These are phyloP conservation scores for Drosophila sulfurigaster DNA, from an alignment of 1,140 invertebrate genomes.

Conservation along the genomic window DNA sequence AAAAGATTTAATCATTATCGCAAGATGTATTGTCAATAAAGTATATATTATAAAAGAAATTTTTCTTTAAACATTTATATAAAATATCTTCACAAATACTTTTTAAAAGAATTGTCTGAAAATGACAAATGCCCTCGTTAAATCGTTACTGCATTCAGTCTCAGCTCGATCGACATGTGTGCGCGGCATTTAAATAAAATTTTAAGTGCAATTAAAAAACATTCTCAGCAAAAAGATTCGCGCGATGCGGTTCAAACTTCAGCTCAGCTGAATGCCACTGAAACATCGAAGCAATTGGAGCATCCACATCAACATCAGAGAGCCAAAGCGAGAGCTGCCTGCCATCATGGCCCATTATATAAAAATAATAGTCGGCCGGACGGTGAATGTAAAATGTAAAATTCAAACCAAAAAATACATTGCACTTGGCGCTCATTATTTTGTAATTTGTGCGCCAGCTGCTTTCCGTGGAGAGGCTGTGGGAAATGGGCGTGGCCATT, in stretches of 20 bases:
- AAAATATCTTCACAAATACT: too few species aligned
- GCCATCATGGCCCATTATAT: slow-evolving; percentile 66
- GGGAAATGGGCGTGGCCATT: slow-evolving; percentile 13
- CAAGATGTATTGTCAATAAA: too few species aligned
- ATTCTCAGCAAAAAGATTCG: slow-evolving; percentile 49
- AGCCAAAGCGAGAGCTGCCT: not conserved
- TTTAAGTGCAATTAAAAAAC: slow-evolving; percentile 83
- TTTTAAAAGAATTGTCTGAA: not conserved
- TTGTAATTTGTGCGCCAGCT: slow-evolving; percentile 79
- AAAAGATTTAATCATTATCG: too few species aligned
- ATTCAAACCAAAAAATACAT: slow-evolving; percentile 71
- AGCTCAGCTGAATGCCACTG: slow-evolving; percentile 7
- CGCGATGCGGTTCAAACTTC: slow-evolving; percentile 58
- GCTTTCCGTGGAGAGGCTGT: slow-evolving; percentile 10
- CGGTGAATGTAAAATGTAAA: slow-evolving; percentile 73
- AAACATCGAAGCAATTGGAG: slow-evolving; percentile 12
- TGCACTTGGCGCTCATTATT: slow-evolving; percentile 81
- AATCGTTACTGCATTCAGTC: slow-evolving; percentile 24
- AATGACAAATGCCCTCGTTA: slow-evolving; percentile 31
- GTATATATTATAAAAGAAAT: too few species aligned
- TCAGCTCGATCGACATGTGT: slow-evolving; percentile 43
- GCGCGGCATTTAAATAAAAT: slow-evolving; percentile 78
- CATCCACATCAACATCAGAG: slow-evolving; percentile 45
- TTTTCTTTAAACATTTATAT: too few species aligned
- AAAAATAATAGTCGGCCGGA: slow-evolving; percentile 77